A percentile compares a stretch with the other conserved stretches of the same genome.
Evolutionary conservation across 2,888 invertebrate genomes (phyloP).

Genomic region (Kryphioiulus occultus): DNA sequence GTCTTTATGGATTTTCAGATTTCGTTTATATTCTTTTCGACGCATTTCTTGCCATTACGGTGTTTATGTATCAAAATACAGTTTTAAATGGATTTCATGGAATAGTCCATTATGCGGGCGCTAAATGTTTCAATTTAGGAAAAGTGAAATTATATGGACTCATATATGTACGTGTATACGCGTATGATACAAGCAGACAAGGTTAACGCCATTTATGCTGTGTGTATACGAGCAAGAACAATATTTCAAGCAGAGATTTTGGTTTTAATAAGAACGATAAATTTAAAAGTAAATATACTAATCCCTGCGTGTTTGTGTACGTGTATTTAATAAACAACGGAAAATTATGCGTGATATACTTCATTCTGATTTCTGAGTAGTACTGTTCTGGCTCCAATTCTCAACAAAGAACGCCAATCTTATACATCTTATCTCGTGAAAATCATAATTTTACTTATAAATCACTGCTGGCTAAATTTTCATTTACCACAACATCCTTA

Average conservation of each 20-base stretch:
- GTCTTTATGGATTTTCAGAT: constrained; percentile 31
- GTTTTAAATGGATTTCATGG: constrained; percentile 35
- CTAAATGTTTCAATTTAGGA: constrained; percentile 26
- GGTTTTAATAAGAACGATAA: neutral
- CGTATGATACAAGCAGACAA: neutral
- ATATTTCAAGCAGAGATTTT: constrained; percentile 12
- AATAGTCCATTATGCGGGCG: neutral
- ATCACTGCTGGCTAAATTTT: neutral
- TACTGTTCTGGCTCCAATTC: neutral
- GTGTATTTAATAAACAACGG: neutral
- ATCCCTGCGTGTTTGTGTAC: neutral
- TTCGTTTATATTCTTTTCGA: constrained; percentile 30
- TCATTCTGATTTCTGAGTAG: neutral
- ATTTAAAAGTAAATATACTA: neutral
- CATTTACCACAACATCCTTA: too few species aligned
- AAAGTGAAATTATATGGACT: neutral
- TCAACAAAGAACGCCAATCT: neutral
- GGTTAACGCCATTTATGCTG: neutral
- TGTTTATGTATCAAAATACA: constrained; percentile 19
- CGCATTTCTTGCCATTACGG: constrained; percentile 19
- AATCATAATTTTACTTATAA: constrained; percentile 6
- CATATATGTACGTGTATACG: neutral
- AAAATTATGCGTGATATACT: neutral
- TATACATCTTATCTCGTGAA: neutral
- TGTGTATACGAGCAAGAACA: neutral